Evolutionary conservation across 2,888 invertebrate species (phyloP), one percentile per base, ranked within the genome.

Genomic region (Entomobrya multifasciata): DNA sequence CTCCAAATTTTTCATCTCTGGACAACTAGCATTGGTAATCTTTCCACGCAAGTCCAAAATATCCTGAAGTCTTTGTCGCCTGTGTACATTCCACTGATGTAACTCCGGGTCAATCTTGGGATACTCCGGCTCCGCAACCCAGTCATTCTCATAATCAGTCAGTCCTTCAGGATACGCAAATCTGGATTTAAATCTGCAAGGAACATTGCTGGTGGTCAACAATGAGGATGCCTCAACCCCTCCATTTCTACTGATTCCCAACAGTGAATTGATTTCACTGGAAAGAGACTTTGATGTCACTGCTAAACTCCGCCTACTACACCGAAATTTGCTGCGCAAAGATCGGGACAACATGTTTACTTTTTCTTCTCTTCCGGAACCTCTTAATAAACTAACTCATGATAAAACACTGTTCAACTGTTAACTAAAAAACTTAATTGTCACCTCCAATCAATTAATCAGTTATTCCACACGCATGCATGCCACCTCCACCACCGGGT

Each of bases 1-100:
- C 90, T 96, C 96, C 77, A 96, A 95, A 91, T 96, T 94, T 92
- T 97, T 97, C 92, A 97, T 96, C 93, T 97, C 97, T 0, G 97
- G 94, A 0, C 96, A 96, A 83, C 94, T 94, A 13, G 96, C 91
- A 0, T 93, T 92, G 92, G 94, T 94, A 15, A 97, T 94, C 91
- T 94, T 93, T 17, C 95, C 93, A 91, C 95, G 93, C 92, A 94
- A 93, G 1, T 91, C 90, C 88, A 94, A 92, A 0, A 93, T 92
- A 83, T 93, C 92, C 60, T 95, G 93, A 91, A 93, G 92, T 85
- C 93, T 93, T 86, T 92, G 93, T 47, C 80, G 86, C n/a, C 72
- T 22, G 8, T 1, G 3, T 6, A 77, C 72, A n/a, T 60, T 65
- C 83, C 83, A 76, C 0, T 60, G 1, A 49, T 89, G 86, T 8